Evolutionary conservation across 2,113 vertebrate species (phyloP).

Genomic region (Rana temporaria): DNA sequence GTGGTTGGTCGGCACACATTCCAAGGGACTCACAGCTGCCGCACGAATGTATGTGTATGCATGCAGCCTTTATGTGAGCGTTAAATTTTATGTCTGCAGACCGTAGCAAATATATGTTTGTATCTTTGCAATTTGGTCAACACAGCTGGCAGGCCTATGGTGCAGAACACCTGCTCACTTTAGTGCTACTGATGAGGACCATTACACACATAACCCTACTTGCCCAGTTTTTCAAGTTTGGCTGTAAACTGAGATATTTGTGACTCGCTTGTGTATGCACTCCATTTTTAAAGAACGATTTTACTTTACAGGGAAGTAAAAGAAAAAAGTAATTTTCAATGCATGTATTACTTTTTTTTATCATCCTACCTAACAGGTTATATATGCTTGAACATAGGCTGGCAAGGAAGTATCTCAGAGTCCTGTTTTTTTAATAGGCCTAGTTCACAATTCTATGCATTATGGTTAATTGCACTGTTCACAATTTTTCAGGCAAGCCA

Average conservation of each 20-base stretch:
- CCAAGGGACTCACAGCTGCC: constrained; percentile 27
- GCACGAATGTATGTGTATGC: constrained; percentile 22
- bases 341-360: neutral
- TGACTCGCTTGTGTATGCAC: neutral
- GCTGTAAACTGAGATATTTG: neutral
- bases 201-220: neutral
- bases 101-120: constrained; percentile 41
- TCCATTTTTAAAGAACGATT: neutral
- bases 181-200: constrained; percentile 29
- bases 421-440: no score
- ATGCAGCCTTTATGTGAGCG: constrained; percentile 37
- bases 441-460: no score
- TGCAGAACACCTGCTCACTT: constrained; percentile 19
- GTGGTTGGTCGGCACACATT: constrained; percentile 32
- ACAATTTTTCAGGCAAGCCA: no score
- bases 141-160: constrained; percentile 32
- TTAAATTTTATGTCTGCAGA: constrained; percentile 39
- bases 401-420: no score
- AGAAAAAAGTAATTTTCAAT: neutral
- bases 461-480: no score
- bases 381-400: no score
- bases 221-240: neutral
- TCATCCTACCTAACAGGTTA: neutral
- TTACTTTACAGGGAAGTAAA: constrained; percentile 4
- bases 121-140: constrained; percentile 37